Evolutionary conservation across 2,113 vertebrate genomes (phyloP), one percentile per base, ranked within the genome.

Genomic region (Centropristis striata): DNA sequence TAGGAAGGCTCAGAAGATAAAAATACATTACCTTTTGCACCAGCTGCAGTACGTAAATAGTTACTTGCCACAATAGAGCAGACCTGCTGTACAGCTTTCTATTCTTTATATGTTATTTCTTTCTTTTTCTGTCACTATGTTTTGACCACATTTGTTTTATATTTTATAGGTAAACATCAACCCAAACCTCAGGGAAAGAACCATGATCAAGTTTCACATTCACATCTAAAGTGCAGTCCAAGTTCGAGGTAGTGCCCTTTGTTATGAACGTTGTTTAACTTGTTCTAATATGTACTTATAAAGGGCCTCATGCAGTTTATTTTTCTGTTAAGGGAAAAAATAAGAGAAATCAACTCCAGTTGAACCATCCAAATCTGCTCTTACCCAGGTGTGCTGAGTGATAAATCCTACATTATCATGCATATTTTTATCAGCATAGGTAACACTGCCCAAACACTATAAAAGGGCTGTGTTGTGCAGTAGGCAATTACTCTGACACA

Each of bases 181-280:
- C 47, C 84, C 49, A 93, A 92, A 84, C 71, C 75, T 94, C 92
- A 95, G 78, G 96, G 96, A 88, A 93, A 93, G 85, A 94, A 90
- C 79, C 87, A 90, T 54, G 93, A 93, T 81, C 93, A 92, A 68
- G 94, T 85, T 87, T 86, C 86, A 78, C 89, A 95, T 79, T 91
- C 93, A 64, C 92, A 95, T 82, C 83, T 93, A 74, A 95, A 95
- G 80, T 91, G 92, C 88, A 96, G 93, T 92, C 94, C 95, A 90
- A 92, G 90, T 89, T 86, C 78, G 69, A 94, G 94, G 95, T 96
- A 92, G 72, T 75, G 66, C 59, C 50, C 21, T 36, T 68, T 25
- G 54, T 27, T 50, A 8, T 55, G 10, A 64, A 68, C 21, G 0
- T 59, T 23, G 8, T 14, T 44, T 12, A 37, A 44, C 42, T 39